phyloP scores from a whole-genome alignment of 35 echinoderm and acorn worm species.

The Apostichopus parvimensis region DNA sequence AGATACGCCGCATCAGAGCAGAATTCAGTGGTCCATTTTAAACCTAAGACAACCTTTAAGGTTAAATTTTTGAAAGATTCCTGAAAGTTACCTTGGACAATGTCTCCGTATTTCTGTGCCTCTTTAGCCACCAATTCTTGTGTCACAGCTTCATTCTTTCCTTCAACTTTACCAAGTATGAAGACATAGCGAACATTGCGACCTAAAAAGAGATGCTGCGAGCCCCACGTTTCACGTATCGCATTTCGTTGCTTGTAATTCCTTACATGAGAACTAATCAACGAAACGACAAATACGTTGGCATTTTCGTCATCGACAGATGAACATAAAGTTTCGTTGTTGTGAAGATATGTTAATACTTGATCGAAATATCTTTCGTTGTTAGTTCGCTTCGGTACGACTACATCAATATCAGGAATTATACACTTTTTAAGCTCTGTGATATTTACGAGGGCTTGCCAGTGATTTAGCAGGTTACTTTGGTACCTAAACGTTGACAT shows the following conservation, averaged over 20 bases:
- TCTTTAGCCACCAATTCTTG: constrained; percentile 18
- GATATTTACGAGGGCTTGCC: not conserved
- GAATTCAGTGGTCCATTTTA: constrained; percentile 50
- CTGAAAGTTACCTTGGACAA: constrained; percentile 60
- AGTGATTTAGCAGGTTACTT: not conserved
- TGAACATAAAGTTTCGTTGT: constrained; percentile 44
- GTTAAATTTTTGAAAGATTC: constrained; percentile 60
- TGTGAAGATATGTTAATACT: constrained; percentile 29
- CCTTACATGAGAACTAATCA: not conserved
- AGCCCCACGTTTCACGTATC: constrained; percentile 62
- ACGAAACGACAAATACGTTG: not conserved
- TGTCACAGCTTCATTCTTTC: not conserved
- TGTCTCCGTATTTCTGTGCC: constrained; percentile 48
- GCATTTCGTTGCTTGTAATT: constrained; percentile 32
- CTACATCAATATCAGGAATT: constrained; percentile 49
- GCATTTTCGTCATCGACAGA: not conserved
- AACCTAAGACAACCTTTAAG: constrained; percentile 51
- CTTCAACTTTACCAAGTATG: constrained; percentile 13
- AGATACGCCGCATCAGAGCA: constrained; percentile 56
- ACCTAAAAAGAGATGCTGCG: not conserved
- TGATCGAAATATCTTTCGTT: constrained; percentile 43
- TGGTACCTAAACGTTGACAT: constrained; percentile 22
- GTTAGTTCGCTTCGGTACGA: constrained; percentile 24
- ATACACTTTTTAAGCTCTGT: not conserved
- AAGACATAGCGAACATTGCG: constrained; percentile 35